Evolutionary conservation across 1,140 invertebrate genomes (phyloP).

Genomic region (Trichonephila clavipes): DNA sequence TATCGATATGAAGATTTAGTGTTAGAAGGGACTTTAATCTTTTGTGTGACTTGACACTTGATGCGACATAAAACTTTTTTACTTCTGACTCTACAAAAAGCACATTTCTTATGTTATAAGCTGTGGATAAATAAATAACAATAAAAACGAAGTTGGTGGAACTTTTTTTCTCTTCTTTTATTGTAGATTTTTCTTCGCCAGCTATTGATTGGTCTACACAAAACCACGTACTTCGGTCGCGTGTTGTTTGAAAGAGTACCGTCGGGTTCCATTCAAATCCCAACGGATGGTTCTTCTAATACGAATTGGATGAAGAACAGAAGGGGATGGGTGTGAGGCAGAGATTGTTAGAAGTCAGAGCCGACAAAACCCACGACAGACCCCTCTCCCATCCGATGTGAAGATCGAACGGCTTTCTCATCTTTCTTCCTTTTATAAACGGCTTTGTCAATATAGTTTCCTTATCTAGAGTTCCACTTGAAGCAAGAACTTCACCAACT

Average conservation of each 20-base stretch:
- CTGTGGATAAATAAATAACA: slow-evolving; percentile 67
- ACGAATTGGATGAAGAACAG: slow-evolving; percentile 61
- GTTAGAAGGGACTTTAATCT: not conserved
- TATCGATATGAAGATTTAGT: no score
- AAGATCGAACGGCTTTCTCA: slow-evolving; percentile 47
- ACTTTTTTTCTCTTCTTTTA: slow-evolving; percentile 8
- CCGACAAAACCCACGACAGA: not conserved
- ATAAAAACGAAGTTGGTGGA: slow-evolving; percentile 40
- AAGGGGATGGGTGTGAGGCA: not conserved
- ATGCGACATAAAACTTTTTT: not conserved
- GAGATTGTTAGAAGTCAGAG: slow-evolving; percentile 39
- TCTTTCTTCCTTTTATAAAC: slow-evolving; percentile 66
- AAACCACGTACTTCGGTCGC: slow-evolving; percentile 62
- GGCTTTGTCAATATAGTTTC: slow-evolving; percentile 72
- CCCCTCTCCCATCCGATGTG: not conserved
- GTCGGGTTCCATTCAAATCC: slow-evolving; percentile 54
- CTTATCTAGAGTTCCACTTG: slow-evolving; percentile 66
- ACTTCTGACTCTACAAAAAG: not conserved
- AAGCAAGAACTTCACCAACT: slow-evolving; percentile 35
- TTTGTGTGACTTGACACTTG: not conserved
- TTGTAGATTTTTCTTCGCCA: slow-evolving; percentile 45
- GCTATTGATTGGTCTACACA: slow-evolving; percentile 69
- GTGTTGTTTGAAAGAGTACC: slow-evolving; percentile 62
- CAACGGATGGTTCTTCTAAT: slow-evolving; percentile 66
- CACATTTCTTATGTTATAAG: not conserved